phyloP scores from a whole-genome alignment of 2,888 invertebrate genomes.

The Liodrosophila aerea region DNA sequence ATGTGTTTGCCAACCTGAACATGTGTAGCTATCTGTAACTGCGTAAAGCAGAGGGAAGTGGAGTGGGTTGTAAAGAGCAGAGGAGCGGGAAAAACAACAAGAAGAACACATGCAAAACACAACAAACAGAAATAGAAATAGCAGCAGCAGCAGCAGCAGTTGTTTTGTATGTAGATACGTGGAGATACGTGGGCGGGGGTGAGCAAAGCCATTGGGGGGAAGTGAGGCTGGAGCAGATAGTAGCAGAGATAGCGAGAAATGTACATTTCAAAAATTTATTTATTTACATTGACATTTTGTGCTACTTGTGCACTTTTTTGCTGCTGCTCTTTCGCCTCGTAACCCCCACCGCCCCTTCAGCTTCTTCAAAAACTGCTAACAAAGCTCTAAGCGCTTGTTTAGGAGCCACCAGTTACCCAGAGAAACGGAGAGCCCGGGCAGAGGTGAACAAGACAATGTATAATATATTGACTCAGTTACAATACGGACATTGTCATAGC shows the following conservation, averaged over 20 bases:
- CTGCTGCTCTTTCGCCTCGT: neutral
- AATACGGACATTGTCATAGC: constrained; percentile 74
- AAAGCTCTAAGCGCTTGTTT: constrained; percentile 74
- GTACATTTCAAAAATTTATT: constrained; percentile 73
- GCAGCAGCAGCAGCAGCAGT: constrained; percentile 29
- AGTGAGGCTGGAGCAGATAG: constrained; percentile 27
- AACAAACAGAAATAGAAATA: constrained; percentile 41
- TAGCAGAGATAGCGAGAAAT: constrained; percentile 47
- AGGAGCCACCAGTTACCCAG: constrained; percentile 47
- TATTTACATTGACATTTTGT: constrained; percentile 75
- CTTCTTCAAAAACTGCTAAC: constrained; percentile 70
- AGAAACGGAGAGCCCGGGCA: constrained; percentile 27
- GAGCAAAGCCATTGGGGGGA: constrained; percentile 5
- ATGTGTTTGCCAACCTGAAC: constrained; percentile 69
- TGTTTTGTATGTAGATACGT: constrained; percentile 45
- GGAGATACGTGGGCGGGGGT: constrained; percentile 3
- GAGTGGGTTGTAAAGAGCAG: neutral
- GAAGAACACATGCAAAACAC: constrained; percentile 65
- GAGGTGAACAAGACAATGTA: constrained; percentile 55
- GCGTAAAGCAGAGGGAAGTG: constrained; percentile 9
- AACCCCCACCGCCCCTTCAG: neutral
- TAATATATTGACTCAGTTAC: constrained; percentile 73
- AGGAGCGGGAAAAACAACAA: constrained; percentile 1
- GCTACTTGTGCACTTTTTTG: constrained; percentile 71
- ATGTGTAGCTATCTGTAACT: constrained; percentile 70